Base-by-base conservation (phyloP, 2,888 invertebrate genomes). In the Ceraclea dissimilis region DNA sequence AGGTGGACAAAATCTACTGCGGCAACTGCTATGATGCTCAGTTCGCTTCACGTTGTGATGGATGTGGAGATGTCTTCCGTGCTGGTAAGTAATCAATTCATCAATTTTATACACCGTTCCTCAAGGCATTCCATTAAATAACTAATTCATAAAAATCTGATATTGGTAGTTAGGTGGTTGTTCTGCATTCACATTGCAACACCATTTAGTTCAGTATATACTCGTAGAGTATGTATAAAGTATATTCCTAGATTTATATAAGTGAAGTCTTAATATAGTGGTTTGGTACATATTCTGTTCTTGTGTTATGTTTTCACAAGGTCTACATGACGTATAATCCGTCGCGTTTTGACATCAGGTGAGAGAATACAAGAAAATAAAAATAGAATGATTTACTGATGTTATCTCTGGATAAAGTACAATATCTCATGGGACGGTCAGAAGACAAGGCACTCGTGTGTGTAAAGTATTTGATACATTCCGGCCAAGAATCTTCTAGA, bases 21-120 rank as follows among this genome's bases (percentile, higher is more conserved):
- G 95, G 97, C 67, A 93, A 93, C 76, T 99, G 99, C 79, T 99
- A 99, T 73, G 99, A 99, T 74, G 90, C 96, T 66, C 94, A 96
- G 79, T 99, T 99, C 77, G 99, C 99, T 58, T 95, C 96, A 68
- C 85, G 97, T 67, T 99, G 99, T 80, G 99, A 99, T 79, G 98
- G 96, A 63, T 99, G 99, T 75, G 90, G 92, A 65, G 94, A 98
- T 76, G 95, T 98, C 72, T 99, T 99, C 86, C 88, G 93, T 71
- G 98, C 98, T 78, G 98, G 99, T 97, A 72, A 83, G 89, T 84
- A 19, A 48, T 26, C n/a, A 21, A 5, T n/a, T 43, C 20, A 34
- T 2, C 48, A 48, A 20, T 48, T 2, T 13, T 33, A 33, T 8
- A 13, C n/a, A n/a, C n/a, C n/a, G n/a, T n/a, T n/a, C n/a, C n/a